Evolutionary conservation across 2,113 vertebrate genomes (phyloP).

Genomic region (Canis aureus): DNA sequence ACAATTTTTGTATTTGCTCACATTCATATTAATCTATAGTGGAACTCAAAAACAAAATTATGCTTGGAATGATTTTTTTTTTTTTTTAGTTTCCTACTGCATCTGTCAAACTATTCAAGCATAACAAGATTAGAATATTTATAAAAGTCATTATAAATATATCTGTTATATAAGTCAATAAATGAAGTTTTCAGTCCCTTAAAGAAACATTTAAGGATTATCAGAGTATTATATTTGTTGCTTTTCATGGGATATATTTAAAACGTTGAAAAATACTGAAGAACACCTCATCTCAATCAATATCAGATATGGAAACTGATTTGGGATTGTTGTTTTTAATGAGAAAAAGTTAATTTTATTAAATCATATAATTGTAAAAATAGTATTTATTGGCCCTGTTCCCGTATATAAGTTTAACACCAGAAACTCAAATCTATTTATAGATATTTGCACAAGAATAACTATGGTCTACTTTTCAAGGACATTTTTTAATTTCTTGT

Average conservation of each 20-base stretch:
- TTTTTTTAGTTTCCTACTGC: background rate
- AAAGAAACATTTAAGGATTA: background rate
- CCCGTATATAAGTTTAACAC: background rate
- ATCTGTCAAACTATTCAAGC: background rate
- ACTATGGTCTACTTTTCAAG: no score
- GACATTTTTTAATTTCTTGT: background rate
- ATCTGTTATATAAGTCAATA: conserved; percentile 1
- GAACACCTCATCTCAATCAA: background rate
- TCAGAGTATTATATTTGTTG: background rate
- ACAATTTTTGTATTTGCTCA: background rate
- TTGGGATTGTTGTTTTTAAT: background rate
- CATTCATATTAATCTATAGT: background rate
- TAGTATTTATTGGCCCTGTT: background rate
- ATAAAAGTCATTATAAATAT: background rate
- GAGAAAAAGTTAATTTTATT: background rate
- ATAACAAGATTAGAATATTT: conserved; percentile 44
- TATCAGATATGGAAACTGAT: background rate
- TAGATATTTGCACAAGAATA: background rate
- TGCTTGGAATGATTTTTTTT: background rate
- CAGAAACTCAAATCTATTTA: background rate
- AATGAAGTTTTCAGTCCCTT: background rate
- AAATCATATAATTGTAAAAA: background rate
- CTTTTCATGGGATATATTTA: background rate
- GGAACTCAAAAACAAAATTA: background rate
- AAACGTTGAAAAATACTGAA: background rate